Conservation (phyloP, 2,888 invertebrate genomes). For the Pyrgus malvae region DNA sequence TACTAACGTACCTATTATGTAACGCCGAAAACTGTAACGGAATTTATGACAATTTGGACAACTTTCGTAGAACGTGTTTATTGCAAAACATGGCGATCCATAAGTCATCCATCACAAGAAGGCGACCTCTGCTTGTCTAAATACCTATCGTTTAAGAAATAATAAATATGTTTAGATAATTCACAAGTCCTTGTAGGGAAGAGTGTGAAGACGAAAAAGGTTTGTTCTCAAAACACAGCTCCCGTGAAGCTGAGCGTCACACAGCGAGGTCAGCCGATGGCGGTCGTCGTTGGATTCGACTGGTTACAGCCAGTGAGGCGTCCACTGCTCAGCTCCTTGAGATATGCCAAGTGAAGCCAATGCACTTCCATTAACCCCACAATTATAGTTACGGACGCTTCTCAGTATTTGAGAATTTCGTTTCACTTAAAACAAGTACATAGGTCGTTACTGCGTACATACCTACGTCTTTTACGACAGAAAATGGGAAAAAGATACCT, state of each 20-base stretch:
- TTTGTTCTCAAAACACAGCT: slow-evolving; percentile 42
- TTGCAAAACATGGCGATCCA: no score
- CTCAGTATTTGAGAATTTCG: slow-evolving; percentile 27
- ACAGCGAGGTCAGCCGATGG: slow-evolving; percentile 29
- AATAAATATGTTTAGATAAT: slow-evolving; percentile 38
- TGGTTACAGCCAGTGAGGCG: slow-evolving; percentile 35
- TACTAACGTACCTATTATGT: no score
- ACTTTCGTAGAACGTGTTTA: no score
- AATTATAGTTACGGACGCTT: slow-evolving; percentile 39
- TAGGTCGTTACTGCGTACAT: no score
- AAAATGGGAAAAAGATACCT: no score
- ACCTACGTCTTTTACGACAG: no score
- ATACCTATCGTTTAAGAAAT: background rate
- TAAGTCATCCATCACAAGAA: background rate
- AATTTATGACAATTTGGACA: no score
- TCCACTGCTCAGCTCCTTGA: slow-evolving; percentile 30
- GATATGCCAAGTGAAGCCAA: slow-evolving; percentile 38
- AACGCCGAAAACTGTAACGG: no score
- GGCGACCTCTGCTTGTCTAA: slow-evolving; percentile 1
- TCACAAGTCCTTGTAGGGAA: slow-evolving; percentile 52
- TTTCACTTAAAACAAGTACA: slow-evolving; percentile 1
- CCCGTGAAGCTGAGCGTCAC: slow-evolving; percentile 26
- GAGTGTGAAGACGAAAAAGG: slow-evolving; percentile 50
- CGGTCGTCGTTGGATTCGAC: slow-evolving; percentile 42
- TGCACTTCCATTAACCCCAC: slow-evolving; percentile 56